phyloP scores from a whole-genome alignment of 1,140 invertebrate species.

The Lamellibrachia luymesi region DNA sequence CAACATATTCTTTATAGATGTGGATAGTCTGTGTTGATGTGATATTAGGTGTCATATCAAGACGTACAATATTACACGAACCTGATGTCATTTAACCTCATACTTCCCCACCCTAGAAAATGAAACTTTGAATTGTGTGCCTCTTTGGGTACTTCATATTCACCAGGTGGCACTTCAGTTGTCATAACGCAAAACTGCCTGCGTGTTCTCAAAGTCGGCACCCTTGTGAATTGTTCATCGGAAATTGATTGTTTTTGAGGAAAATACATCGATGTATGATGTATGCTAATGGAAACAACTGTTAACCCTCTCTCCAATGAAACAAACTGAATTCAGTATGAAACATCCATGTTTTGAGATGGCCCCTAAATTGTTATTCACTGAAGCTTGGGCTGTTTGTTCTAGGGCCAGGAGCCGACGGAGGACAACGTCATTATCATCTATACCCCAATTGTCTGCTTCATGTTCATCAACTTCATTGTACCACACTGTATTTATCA shows the following conservation, averaged over 20 bases:
- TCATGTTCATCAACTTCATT: slow-evolving; percentile 40
- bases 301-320: not conserved
- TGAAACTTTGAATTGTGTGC: too few relatives aligned
- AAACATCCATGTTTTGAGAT: not conserved
- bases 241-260: too few relatives aligned
- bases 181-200: too few relatives aligned
- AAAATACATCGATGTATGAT: not conserved
- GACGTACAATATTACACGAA: too few relatives aligned
- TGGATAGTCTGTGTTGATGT: not conserved
- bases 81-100: too few relatives aligned
- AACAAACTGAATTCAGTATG: not conserved
- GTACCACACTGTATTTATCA: slow-evolving; percentile 35
- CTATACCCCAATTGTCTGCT: slow-evolving; percentile 37
- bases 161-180: too few relatives aligned
- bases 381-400: not conserved
- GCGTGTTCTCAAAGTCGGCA: too few relatives aligned
- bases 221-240: too few relatives aligned
- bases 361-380: not conserved
- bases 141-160: too few relatives aligned
- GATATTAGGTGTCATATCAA: too few relatives aligned
- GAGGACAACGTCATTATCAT: slow-evolving; percentile 30
- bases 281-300: not conserved
- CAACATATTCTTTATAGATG: not conserved
- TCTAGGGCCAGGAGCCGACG: slow-evolving; percentile 23
- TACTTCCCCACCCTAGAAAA: too few relatives aligned